A percentile compares a stretch with the other conserved stretches of the same genome.
Evolutionary conservation across 2,888 invertebrate species (phyloP).

Genomic region (Phoenoteleia sp.): DNA sequence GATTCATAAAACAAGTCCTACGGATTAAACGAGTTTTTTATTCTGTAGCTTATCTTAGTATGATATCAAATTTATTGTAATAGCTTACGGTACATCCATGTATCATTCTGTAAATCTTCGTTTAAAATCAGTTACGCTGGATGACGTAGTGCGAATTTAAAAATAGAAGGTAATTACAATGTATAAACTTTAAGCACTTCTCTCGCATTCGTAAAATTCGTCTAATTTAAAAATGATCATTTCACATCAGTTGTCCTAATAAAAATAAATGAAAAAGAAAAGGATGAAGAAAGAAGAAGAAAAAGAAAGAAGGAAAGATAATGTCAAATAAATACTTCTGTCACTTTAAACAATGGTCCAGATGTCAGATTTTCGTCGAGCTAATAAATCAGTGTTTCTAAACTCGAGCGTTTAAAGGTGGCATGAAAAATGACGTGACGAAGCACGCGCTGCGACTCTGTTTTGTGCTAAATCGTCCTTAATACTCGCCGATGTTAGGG

Average conservation of each 20-base stretch:
- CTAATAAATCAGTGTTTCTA: conserved; percentile 63
- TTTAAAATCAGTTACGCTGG: conserved; percentile 43
- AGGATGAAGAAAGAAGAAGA: too few species aligned
- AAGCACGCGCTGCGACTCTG: conserved; percentile 72
- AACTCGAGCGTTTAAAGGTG: conserved; percentile 62
- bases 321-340: conserved; percentile 6
- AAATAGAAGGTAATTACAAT: too few species aligned
- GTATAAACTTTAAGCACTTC: too few species aligned
- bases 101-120: conserved; percentile 40
- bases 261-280: too few species aligned
- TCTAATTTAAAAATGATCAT: too few species aligned
- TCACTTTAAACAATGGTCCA: background rate
- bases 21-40: conserved; percentile 45
- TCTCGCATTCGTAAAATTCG: too few species aligned
- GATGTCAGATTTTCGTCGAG: conserved; percentile 6
- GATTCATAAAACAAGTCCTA: conserved; percentile 66
- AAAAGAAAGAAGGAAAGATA: too few species aligned
- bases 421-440: conserved; percentile 75
- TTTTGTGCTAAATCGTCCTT: conserved; percentile 75
- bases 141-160: background rate
- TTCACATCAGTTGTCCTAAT: too few species aligned
- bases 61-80: conserved; percentile 64
- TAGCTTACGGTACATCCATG: conserved; percentile 28
- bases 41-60: conserved; percentile 33
- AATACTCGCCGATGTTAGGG: conserved; percentile 75